Evolutionary conservation across 2,888 invertebrate species (phyloP).

Genomic region (Heliconius sara): DNA sequence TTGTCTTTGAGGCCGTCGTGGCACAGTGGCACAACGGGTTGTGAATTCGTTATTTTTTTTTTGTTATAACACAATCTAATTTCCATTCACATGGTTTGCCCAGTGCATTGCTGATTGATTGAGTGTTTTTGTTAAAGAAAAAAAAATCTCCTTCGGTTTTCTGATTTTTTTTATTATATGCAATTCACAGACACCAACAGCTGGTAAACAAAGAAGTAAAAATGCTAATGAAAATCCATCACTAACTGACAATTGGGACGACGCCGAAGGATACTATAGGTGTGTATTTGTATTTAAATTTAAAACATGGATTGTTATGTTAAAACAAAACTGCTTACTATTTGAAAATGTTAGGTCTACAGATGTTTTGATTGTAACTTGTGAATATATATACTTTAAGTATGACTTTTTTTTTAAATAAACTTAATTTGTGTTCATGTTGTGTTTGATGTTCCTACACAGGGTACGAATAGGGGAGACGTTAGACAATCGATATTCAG

Average conservation of each 20-base stretch:
- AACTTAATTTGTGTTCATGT: not conserved
- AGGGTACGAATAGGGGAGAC: constrained; percentile 97
- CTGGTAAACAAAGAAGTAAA: constrained; percentile 61
- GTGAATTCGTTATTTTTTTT: not conserved
- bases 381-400: not conserved
- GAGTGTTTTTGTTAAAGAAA: not conserved
- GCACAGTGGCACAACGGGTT: not conserved
- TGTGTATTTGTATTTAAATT: constrained; percentile 52
- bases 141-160: not conserved
- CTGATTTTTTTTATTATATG: constrained; percentile 27
- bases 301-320: too few relatives aligned
- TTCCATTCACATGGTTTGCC: not conserved
- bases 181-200: constrained; percentile 64
- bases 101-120: not conserved
- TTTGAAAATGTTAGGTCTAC: too few relatives aligned
- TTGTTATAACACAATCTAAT: not conserved
- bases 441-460: constrained; percentile 42
- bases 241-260: constrained; percentile 99
- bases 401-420: not conserved
- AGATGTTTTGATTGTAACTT: too few relatives aligned
- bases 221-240: constrained; percentile 86
- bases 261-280: constrained; percentile 99
- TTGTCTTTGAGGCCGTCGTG: not conserved
- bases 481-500: constrained; percentile 95
- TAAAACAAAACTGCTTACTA: too few relatives aligned